Evolutionary conservation across 2,797 vertebrate species (phyloP), one percentile per base, ranked within the genome.

Genomic region (Sebastes reedi): DNA sequence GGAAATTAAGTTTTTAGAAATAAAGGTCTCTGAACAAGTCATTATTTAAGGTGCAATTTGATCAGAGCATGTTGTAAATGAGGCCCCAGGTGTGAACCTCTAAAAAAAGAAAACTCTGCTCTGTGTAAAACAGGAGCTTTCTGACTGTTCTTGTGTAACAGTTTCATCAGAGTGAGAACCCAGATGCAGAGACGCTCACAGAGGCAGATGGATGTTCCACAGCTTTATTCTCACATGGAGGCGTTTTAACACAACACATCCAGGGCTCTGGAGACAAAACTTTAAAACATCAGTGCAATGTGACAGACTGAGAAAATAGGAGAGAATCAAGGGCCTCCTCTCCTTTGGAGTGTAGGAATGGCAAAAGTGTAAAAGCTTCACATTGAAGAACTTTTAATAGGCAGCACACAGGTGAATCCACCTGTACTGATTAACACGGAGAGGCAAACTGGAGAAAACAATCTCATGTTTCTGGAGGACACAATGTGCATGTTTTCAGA

Each of bases 161-260:
- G 62, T 75, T 59, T 79, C 61, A 59, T 78, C 81, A 66, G 80
- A 69, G 67, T 6, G 68, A 75, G 71, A 70, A 32, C 39, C 6
- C 69, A 80, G 77, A 79, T 69, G 82, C 72, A 61, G 66, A 75
- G 66, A 14, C 12, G 36, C 20, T 52, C 68, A 27, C 14, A 18
- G 39, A 52, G 10, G 20, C 64, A 75, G 70, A 50, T 25, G 71
- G 78, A 83, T 68, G 81, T 42, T 79, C 32, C 46, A 54, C 82
- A 50, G 52, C 50, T 71, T 67, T 72, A 77, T 25, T 50, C 79
- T 66, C 72, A 39, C 64, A 34, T 32, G 76, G 72, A 67, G 60
- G 68, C 56, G 6, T 77, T 77, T 67, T n/a, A 75, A 36, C 60
- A 36, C 80, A 25, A 69, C 42, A 46, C 16, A 46, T 6, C 6